A percentile compares a stretch with the other conserved stretches of the same genome.
Conservation (phyloP, 2,888 invertebrate species). For the Orchesellides sinensis region DNA sequence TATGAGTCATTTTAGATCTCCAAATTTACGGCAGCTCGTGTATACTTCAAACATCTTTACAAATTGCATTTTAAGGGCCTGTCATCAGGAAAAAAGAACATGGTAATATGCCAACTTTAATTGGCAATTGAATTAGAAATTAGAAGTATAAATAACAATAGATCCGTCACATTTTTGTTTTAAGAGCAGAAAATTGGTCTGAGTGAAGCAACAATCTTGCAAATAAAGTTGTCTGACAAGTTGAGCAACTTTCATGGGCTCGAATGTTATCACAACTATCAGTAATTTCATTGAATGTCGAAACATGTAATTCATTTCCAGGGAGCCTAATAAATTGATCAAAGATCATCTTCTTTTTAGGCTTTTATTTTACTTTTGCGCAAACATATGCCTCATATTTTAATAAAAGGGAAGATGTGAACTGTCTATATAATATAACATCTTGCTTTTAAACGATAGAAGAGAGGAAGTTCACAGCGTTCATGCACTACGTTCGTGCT, state of each 20-base stretch:
- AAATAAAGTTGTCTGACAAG: conserved; percentile 3
- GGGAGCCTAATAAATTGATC: not conserved
- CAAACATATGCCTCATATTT: not conserved
- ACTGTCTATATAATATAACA: too few relatives aligned
- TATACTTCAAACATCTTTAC: not conserved
- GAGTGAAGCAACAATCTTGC: too few relatives aligned
- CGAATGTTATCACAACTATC: not conserved
- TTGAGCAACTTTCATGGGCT: not conserved
- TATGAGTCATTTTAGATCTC: too few relatives aligned
- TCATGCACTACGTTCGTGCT: too few relatives aligned
- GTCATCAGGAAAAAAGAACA: not conserved
- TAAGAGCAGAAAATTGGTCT: too few relatives aligned
- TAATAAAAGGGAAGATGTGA: too few relatives aligned
- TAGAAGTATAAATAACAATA: not conserved
- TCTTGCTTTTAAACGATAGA: too few relatives aligned
- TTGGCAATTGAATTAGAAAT: not conserved
- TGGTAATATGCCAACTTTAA: not conserved
- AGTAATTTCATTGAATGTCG: not conserved
- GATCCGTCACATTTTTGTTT: too few relatives aligned
- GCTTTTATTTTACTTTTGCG: not conserved
- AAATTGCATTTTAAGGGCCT: not conserved
- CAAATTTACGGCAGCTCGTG: too few relatives aligned
- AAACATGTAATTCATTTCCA: not conserved
- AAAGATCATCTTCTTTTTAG: not conserved
- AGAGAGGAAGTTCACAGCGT: too few relatives aligned